A percentile compares a stretch with the other conserved stretches of the same genome.
phyloP scores from a whole-genome alignment of 2,113 vertebrate genomes.

The Calidris pugnax region DNA sequence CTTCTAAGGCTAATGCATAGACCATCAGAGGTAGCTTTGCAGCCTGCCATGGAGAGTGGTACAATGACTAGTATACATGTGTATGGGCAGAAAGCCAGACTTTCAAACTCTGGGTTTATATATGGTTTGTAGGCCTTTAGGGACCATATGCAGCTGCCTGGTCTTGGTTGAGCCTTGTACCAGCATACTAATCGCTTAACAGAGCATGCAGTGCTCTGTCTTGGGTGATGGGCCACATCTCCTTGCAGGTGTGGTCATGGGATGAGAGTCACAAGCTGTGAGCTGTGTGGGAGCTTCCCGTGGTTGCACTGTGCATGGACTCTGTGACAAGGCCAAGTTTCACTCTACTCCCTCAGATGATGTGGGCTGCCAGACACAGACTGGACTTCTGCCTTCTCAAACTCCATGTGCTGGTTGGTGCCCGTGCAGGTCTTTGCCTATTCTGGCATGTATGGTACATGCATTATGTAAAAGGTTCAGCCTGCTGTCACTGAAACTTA shows the following conservation, averaged over 20 bases:
- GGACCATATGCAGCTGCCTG: slow-evolving; percentile 14
- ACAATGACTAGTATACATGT: slow-evolving; percentile 20
- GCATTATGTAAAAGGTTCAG: neutral
- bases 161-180: neutral
- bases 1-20: neutral
- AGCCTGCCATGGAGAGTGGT: neutral
- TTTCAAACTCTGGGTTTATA: neutral
- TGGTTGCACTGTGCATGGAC: neutral
- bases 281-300: neutral
- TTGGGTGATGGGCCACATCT: neutral
- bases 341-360: neutral
- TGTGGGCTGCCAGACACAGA: neutral
- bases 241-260: neutral
- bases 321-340: neutral
- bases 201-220: neutral
- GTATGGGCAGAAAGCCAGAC: slow-evolving; percentile 31
- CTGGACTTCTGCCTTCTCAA: neutral
- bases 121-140: slow-evolving; percentile 28
- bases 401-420: neutral
- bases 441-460: neutral
- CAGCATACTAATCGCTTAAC: neutral
- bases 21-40: neutral
- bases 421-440: rapidly evolving
- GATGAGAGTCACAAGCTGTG: neutral
- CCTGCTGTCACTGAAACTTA: neutral